phyloP scores from a whole-genome alignment of 2,797 vertebrate genomes.

The Peromyscus eremicus region DNA sequence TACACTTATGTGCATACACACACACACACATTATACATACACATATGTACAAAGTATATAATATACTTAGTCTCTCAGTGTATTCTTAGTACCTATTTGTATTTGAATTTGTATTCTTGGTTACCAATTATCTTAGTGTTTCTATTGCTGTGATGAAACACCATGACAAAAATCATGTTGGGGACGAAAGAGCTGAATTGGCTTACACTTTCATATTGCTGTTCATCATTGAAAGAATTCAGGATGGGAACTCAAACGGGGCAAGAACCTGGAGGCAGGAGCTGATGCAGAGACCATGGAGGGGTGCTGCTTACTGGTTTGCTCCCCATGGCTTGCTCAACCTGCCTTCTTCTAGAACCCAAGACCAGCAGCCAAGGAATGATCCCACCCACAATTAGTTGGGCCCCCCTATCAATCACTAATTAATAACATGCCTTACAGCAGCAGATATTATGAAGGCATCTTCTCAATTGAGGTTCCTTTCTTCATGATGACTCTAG shows the following conservation, averaged over 20 bases:
- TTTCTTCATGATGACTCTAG: background rate
- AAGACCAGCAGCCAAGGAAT: background rate
- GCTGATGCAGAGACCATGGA: background rate
- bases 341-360: background rate
- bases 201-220: background rate
- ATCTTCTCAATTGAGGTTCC: background rate
- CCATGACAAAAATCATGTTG: background rate
- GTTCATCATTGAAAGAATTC: background rate
- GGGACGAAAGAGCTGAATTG: background rate
- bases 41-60: background rate
- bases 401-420: too few relatives aligned
- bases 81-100: background rate
- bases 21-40: background rate
- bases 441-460: background rate
- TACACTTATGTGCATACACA: background rate
- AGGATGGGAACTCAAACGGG: background rate
- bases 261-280: background rate
- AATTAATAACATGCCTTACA: background rate
- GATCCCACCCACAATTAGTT: background rate
- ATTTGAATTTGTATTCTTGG: background rate
- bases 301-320: background rate
- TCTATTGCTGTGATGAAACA: background rate
- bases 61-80: background rate
- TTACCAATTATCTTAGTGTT: background rate
- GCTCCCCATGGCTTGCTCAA: background rate